Percentiles rank a stretch among this genome's conserved stretches.
Evolutionary conservation across 2,113 vertebrate genomes (phyloP).

Genomic region (Onychorhynchus coronatus): DNA sequence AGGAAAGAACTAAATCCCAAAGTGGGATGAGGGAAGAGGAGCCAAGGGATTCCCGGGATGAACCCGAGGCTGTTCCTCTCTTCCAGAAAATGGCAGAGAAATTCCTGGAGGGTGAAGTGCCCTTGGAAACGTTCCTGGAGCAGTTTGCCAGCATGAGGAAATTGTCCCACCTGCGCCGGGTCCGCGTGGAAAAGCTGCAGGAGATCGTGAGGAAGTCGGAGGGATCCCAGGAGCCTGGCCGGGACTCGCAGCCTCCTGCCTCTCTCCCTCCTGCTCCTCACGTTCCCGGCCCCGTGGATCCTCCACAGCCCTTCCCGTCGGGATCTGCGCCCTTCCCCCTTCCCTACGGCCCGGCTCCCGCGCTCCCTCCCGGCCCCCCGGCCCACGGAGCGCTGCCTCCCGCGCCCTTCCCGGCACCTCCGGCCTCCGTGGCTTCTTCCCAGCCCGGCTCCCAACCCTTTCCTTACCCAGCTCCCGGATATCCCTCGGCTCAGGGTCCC

Average conservation of each 20-base stretch:
- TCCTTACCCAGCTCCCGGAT: constrained; percentile 18
- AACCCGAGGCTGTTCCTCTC: not conserved
- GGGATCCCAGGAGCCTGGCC: not conserved
- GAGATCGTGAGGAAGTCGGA: constrained; percentile 74
- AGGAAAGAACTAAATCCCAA: not conserved
- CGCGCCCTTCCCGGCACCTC: constrained; percentile 42
- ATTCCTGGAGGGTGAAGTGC: constrained; percentile 86
- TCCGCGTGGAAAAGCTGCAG: constrained; percentile 91
- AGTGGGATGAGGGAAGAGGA: not conserved
- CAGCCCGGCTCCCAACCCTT: constrained; percentile 49
- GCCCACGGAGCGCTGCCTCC: constrained; percentile 53
- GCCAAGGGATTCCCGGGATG: not conserved
- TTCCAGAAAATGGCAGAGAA: constrained; percentile 85
- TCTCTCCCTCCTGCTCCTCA: not conserved
- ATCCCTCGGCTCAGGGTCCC: not conserved
- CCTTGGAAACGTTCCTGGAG: constrained; percentile 87
- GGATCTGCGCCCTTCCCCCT: constrained; percentile 52
- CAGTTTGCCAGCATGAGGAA: constrained; percentile 80
- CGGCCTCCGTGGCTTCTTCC: not conserved
- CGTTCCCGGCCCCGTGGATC: not conserved
- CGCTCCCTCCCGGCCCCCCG: constrained; percentile 1
- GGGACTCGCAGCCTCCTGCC: not conserved
- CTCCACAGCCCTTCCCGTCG: not conserved
- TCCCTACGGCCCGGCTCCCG: constrained; percentile 66
- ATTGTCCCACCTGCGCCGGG: constrained; percentile 85